These are phyloP conservation scores for Ganaspis sp. DNA, from an alignment of 1,140 invertebrate species.

Conservation along the genomic window DNA sequence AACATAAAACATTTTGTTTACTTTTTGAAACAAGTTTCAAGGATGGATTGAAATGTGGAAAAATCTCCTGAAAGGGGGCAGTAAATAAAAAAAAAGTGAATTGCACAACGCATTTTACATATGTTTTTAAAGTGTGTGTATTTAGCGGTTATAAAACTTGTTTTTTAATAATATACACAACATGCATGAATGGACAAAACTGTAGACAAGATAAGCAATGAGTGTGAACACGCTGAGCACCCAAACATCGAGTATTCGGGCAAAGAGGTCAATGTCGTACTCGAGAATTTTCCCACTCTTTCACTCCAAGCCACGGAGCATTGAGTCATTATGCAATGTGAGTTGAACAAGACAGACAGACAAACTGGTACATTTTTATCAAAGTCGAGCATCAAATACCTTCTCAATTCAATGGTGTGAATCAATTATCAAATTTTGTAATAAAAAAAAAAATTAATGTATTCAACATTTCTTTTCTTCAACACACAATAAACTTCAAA, in stretches of 20 bases:
- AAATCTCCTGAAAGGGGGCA: too few species aligned
- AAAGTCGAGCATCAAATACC: neutral
- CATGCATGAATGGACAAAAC: conserved; percentile 1
- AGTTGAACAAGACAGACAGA: conserved; percentile 14
- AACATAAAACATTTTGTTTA: too few species aligned
- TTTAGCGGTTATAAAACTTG: neutral
- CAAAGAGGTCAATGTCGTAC: conserved; percentile 28
- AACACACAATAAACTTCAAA: too few species aligned
- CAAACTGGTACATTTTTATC: conserved; percentile 15
- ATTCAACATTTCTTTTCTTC: too few species aligned
- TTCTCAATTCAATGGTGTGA: neutral
- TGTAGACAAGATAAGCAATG: neutral
- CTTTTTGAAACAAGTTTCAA: too few species aligned
- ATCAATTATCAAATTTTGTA: neutral
- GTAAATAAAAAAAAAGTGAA: too few species aligned
- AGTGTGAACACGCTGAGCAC: conserved; percentile 2
- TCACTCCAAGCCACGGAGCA: neutral
- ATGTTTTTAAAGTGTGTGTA: neutral
- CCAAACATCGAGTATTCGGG: conserved; percentile 9
- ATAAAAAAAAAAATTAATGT: neutral
- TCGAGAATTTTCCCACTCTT: neutral
- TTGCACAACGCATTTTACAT: too few species aligned
- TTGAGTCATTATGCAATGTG: conserved; percentile 17
- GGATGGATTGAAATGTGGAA: too few species aligned
- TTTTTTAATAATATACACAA: neutral